Percentiles rank a stretch among this genome's conserved stretches.
These are phyloP conservation scores for Nothocercus nigrocapillus DNA, from an alignment of 2,113 vertebrate genomes.

Conservation along the genomic window DNA sequence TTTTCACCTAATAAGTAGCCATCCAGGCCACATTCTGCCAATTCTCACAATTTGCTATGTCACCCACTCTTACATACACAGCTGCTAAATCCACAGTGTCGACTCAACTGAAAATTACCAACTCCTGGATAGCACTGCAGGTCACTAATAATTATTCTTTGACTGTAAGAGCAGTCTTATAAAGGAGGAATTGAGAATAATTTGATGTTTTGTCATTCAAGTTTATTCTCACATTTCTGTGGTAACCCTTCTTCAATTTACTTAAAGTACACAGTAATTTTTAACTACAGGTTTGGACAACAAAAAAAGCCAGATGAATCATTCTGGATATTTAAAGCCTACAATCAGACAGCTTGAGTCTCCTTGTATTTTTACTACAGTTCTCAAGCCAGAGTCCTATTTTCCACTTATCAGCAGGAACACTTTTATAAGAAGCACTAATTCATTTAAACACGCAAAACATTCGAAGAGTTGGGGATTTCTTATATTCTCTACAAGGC, in stretches of 20 bases:
- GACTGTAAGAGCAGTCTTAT: slow-evolving; percentile 39
- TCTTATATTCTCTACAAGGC: neutral
- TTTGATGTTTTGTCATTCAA: slow-evolving; percentile 55
- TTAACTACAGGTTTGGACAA: slow-evolving; percentile 70
- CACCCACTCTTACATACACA: slow-evolving; percentile 65
- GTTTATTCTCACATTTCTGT: slow-evolving; percentile 59
- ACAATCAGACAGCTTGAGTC: slow-evolving; percentile 67
- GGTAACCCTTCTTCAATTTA: slow-evolving; percentile 59
- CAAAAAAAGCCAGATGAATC: slow-evolving; percentile 66
- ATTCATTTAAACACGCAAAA: slow-evolving; percentile 25
- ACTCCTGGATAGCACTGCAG: slow-evolving; percentile 46
- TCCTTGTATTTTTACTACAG: slow-evolving; percentile 55
- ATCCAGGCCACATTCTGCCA: slow-evolving; percentile 44
- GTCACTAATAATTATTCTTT: slow-evolving; percentile 55
- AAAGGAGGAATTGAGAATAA: slow-evolving; percentile 49
- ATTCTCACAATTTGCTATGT: slow-evolving; percentile 49
- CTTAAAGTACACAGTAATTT: slow-evolving; percentile 58
- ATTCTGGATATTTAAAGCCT: slow-evolving; percentile 66
- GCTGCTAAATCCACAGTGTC: slow-evolving; percentile 53
- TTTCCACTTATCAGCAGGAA: slow-evolving; percentile 37
- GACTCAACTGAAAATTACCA: slow-evolving; percentile 52
- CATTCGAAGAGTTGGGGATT: neutral
- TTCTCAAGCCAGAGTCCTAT: slow-evolving; percentile 51
- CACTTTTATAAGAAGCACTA: neutral
- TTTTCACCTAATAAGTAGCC: slow-evolving; percentile 53